Conservation (phyloP, 2,797 vertebrate species). For the Momotus momota region DNA sequence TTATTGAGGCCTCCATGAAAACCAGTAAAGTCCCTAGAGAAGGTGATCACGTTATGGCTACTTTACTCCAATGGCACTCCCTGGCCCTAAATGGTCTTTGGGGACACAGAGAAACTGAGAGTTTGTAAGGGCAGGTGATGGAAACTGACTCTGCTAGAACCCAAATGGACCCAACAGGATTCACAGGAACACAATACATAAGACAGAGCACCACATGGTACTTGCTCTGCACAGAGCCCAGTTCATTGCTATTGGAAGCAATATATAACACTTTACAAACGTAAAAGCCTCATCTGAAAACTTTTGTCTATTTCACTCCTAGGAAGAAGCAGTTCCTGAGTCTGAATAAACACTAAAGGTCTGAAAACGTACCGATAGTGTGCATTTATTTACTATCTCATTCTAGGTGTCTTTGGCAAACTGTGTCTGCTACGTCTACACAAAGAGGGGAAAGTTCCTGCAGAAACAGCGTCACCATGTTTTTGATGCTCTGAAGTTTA, state of each 20-base stretch:
- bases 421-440: neutral
- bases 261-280: neutral
- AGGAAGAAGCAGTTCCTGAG: neutral
- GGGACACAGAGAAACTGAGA: neutral
- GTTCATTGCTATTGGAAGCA: neutral
- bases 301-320: neutral
- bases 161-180: neutral
- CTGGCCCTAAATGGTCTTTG: neutral
- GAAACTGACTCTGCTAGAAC: neutral
- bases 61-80: fast-evolving
- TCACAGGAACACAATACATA: neutral
- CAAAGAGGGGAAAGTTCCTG: neutral
- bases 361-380: neutral
- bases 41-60: neutral
- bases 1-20: neutral
- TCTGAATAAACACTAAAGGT: neutral
- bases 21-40: neutral
- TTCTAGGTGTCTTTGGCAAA: neutral
- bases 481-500: neutral
- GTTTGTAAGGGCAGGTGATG: neutral
- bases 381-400: neutral
- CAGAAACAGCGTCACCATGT: neutral
- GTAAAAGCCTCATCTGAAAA: neutral
- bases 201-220: neutral
- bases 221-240: neutral